Percentiles rank a stretch among this genome's conserved stretches.
phyloP scores from a whole-genome alignment of 2,888 invertebrate species.

The Heliconius erato region DNA sequence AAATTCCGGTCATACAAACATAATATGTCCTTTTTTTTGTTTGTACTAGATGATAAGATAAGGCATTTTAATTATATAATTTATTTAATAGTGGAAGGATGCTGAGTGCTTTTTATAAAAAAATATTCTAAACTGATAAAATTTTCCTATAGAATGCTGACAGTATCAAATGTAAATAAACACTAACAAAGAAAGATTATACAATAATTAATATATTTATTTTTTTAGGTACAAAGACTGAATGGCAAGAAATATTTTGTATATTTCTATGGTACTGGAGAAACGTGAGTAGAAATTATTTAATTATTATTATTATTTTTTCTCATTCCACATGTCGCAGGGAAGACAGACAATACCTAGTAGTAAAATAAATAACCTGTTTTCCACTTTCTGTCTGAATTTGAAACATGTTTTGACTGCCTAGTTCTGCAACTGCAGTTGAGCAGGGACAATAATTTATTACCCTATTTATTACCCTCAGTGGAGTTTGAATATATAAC shows the following conservation, averaged over 20 bases:
- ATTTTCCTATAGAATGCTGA: not conserved
- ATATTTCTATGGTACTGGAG: constrained; percentile 97
- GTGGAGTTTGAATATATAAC: too few species aligned
- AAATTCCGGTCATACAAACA: not conserved
- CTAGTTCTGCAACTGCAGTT: too few species aligned
- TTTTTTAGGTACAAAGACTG: constrained; percentile 86
- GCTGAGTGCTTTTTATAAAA: not conserved
- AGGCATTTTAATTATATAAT: not conserved
- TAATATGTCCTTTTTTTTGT: not conserved
- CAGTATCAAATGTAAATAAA: not conserved
- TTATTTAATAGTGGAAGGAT: not conserved
- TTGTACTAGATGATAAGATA: constrained; percentile 13
- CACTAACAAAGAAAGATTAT: too few species aligned
- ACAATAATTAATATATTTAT: constrained; percentile 27
- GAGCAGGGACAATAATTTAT: too few species aligned
- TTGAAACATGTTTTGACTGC: too few species aligned
- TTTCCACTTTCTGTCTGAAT: too few species aligned
- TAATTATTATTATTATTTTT: too few species aligned
- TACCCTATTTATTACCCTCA: too few species aligned
- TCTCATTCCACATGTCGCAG: too few species aligned
- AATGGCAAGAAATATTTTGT: constrained; percentile 93
- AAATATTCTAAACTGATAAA: not conserved
- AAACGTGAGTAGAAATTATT: constrained; percentile 89
- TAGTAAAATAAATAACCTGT: too few species aligned
- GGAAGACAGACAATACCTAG: too few species aligned